Evolutionary conservation across 1,140 invertebrate genomes (phyloP), one percentile per base, ranked within the genome.

Genomic region (Ostrea denselamellosa): DNA sequence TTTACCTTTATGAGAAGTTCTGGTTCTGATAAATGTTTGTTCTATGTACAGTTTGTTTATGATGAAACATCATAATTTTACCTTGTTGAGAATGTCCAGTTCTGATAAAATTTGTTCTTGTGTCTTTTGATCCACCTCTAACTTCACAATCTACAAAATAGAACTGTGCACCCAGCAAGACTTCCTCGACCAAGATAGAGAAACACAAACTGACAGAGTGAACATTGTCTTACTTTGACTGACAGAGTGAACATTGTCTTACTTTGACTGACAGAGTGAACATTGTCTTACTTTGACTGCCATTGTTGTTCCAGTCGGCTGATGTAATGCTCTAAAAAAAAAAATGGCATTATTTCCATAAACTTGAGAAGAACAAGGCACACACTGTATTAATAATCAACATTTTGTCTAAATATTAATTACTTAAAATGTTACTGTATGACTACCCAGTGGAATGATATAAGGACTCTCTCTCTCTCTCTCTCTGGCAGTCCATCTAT

Each of bases 271-370:
- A 14, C 9, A 68, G 56, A 22, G 17, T 22, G 62, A 85, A 5
- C 19, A 34, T 17, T 51, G 8, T 28, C 85, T 95, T 95, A 97
- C 97, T 95, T 99, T 99, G 0, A 99, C 98, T 88, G 98, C 98
- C 92, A 99, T 98, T 34, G 98, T 96, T 92, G 96, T 97, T 22
- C 96, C 96, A 90, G 97, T 98, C 7, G 97, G 97, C 93, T 96
- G 97, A 94, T 99, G 98, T 87, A 96, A 95, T 58, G 92, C 90
- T 88, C 93, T 93, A 90, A 19, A 85, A 28, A 34, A 19, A 53
- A 53, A 84, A 52, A 84, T 19, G 5, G 34, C 34, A 5, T 2
- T 44, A 44, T 44, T 44, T 44, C 34, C 34, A 44, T 44, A 44
- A 44, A 44, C 5, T 1, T 44, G 34, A 5, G 34, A 44, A 44